Evolutionary conservation across 2,113 vertebrate species (phyloP).

Genomic region (Acrocephalus arundinaceus): DNA sequence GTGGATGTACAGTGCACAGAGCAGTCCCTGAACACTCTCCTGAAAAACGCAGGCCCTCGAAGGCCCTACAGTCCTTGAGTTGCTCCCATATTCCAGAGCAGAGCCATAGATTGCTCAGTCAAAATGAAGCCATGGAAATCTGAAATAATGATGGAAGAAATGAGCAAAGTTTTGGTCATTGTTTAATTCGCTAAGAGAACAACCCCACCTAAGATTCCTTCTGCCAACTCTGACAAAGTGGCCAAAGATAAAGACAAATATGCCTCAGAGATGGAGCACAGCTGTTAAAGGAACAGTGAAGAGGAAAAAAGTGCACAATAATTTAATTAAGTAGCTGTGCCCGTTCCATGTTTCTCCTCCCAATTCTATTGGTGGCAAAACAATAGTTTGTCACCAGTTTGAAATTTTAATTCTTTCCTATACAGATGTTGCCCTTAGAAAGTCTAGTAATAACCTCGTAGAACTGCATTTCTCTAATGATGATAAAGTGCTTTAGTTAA

Average conservation of each 20-base stretch:
- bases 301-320: not conserved
- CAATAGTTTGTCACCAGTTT: not conserved
- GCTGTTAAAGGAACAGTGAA: constrained; percentile 55
- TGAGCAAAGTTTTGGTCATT: constrained; percentile 75
- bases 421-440: constrained; percentile 20
- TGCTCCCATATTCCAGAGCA: not conserved
- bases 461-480: not conserved
- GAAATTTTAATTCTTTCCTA: constrained; percentile 21
- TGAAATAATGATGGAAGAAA: constrained; percentile 71
- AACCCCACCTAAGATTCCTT: constrained; percentile 71
- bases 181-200: constrained; percentile 73
- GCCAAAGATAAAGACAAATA: constrained; percentile 72
- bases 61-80: not conserved
- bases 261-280: constrained; percentile 50
- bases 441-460: not conserved
- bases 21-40: not conserved
- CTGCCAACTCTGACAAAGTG: constrained; percentile 72
- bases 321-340: constrained; percentile 39
- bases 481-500: constrained; percentile 19
- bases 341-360: not conserved
- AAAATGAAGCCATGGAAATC: constrained; percentile 68
- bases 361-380: not conserved
- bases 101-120: not conserved
- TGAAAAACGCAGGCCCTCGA: not conserved
- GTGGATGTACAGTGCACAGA: not conserved